Percentiles rank a stretch among this genome's conserved stretches.
phyloP scores from a whole-genome alignment of 2,888 invertebrate species.

The Hoplodrina blanda region DNA sequence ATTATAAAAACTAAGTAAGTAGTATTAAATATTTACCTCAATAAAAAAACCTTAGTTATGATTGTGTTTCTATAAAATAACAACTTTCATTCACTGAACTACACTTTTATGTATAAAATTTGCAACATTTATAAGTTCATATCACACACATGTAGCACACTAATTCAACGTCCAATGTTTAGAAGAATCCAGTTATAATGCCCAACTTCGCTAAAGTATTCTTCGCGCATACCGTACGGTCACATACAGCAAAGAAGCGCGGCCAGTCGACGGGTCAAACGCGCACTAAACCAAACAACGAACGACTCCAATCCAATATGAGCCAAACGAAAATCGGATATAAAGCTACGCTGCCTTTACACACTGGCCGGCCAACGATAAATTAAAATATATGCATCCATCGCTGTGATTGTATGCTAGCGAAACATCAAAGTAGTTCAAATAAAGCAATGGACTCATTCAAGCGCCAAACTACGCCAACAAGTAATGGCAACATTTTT shows the following conservation, averaged over 20 bases:
- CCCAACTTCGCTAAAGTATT: slow-evolving; percentile 50
- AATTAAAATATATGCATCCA: slow-evolving; percentile 14
- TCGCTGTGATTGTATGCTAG: slow-evolving; percentile 21
- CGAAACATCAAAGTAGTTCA: neutral
- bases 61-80: slow-evolving; percentile 23
- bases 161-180: slow-evolving; percentile 45
- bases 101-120: slow-evolving; percentile 46
- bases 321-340: slow-evolving; percentile 55
- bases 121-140: slow-evolving; percentile 28
- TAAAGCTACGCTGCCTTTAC: slow-evolving; percentile 48
- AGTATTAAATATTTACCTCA: slow-evolving; percentile 51
- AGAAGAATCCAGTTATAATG: slow-evolving; percentile 51
- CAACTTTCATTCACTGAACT: slow-evolving; percentile 47
- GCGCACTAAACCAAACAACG: slow-evolving; percentile 64
- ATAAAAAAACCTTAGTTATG: slow-evolving; percentile 8
- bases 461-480: slow-evolving; percentile 24
- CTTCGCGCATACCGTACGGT: slow-evolving; percentile 33
- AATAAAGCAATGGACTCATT: slow-evolving; percentile 38
- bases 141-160: slow-evolving; percentile 46
- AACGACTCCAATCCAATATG: slow-evolving; percentile 38
- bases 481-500: slow-evolving; percentile 38
- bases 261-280: slow-evolving; percentile 54
- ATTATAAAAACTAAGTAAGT: slow-evolving; percentile 19
- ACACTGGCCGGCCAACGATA: slow-evolving; percentile 14
- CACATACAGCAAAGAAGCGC: slow-evolving; percentile 41